A percentile compares a stretch with the other conserved stretches of the same genome.
Evolutionary conservation across 2,113 vertebrate genomes (phyloP).

Genomic region (Pteronura brasiliensis): DNA sequence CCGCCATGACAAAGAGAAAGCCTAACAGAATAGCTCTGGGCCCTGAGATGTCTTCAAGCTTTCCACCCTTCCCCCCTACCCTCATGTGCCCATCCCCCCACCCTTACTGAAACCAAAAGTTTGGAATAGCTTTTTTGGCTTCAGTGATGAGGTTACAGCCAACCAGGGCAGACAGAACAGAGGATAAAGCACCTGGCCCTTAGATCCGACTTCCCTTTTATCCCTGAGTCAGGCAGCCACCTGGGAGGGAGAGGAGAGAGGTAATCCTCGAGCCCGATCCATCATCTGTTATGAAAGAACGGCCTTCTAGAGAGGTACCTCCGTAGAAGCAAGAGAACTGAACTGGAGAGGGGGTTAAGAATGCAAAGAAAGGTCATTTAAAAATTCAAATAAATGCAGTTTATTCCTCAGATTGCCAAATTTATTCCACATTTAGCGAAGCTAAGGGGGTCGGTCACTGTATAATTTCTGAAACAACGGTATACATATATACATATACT

Average conservation of each 20-base stretch:
- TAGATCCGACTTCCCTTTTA: conserved; percentile 18
- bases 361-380: conserved; percentile 20
- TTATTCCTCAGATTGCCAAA: conserved; percentile 52
- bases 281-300: conserved; percentile 52
- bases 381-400: conserved; percentile 42
- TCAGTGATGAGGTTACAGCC: neutral
- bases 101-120: neutral
- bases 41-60: neutral
- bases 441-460: neutral
- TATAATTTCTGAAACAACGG: conserved; percentile 23
- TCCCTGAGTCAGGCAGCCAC: conserved; percentile 54
- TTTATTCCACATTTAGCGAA: conserved; percentile 33
- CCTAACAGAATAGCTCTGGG: neutral
- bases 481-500: conserved; percentile 67
- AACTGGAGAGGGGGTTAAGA: conserved; percentile 25
- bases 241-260: conserved; percentile 39
- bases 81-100: neutral
- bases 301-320: conserved; percentile 12
- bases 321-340: neutral
- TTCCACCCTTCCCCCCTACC: neutral
- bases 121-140: neutral
- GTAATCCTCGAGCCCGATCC: conserved; percentile 7
- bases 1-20: neutral
- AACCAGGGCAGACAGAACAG: conserved; percentile 7
- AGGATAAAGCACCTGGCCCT: conserved; percentile 48